These are phyloP conservation scores for Cistogaster globosa DNA, from an alignment of 2,888 invertebrate genomes.

Conservation along the genomic window DNA sequence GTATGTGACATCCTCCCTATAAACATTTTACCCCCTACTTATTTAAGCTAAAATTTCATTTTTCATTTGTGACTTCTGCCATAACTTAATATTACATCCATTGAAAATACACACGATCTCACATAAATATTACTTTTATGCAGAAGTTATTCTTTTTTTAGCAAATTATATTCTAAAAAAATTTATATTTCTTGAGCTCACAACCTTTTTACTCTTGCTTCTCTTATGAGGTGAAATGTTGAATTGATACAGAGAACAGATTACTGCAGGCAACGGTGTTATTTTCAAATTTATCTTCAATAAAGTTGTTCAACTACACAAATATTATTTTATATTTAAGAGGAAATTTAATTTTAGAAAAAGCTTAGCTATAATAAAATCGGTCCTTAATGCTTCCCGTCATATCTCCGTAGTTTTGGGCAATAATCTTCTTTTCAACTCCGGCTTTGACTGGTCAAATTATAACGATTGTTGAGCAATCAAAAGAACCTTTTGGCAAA, in stretches of 20 bases:
- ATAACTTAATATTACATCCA: constrained; percentile 43
- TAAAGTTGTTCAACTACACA: too few relatives aligned
- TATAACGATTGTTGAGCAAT: too few relatives aligned
- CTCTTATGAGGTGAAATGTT: constrained; percentile 23
- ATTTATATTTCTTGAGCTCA: constrained; percentile 3
- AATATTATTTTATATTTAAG: too few relatives aligned
- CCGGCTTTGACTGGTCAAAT: too few relatives aligned
- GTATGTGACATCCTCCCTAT: background rate
- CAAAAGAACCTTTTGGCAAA: too few relatives aligned
- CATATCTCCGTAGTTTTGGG: too few relatives aligned
- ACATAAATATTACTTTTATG: constrained; percentile 33
- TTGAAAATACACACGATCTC: background rate
- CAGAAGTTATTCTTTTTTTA: background rate
- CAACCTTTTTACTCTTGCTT: constrained; percentile 7
- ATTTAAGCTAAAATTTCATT: background rate
- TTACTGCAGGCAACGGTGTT: background rate
- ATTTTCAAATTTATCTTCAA: background rate
- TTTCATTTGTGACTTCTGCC: constrained; percentile 55
- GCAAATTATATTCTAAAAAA: background rate
- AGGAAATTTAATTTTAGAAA: too few relatives aligned
- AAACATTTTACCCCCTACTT: background rate
- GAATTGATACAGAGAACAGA: constrained; percentile 24
- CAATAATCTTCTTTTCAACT: too few relatives aligned
- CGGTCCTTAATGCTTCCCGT: too few relatives aligned
- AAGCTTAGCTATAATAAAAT: too few relatives aligned